Conservation (phyloP, 2,113 vertebrate genomes). For the Paracanthobrama guichenoti region DNA sequence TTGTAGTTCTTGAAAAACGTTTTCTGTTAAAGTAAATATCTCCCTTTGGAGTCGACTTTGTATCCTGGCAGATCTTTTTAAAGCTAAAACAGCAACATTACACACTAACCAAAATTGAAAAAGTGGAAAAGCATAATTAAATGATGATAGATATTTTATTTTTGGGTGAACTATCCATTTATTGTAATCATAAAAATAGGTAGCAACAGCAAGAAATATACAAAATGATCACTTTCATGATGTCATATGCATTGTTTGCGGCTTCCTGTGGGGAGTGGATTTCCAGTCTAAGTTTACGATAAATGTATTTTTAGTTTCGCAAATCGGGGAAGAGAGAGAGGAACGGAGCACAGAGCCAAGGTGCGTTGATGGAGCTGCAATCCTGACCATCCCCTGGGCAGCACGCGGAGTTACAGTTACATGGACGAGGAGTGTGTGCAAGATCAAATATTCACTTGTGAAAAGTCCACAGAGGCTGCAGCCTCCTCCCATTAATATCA, state of each 20-base stretch:
- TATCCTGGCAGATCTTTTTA: too few species aligned
- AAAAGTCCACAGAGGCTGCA: slow-evolving; percentile 46
- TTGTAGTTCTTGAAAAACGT: too few species aligned
- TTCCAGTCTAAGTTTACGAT: slow-evolving; percentile 54
- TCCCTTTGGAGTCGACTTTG: too few species aligned
- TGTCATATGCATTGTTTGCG: slow-evolving; percentile 42
- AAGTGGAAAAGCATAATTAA: too few species aligned
- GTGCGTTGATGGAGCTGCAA: slow-evolving; percentile 57
- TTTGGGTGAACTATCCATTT: neutral
- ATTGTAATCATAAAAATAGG: slow-evolving; percentile 16
- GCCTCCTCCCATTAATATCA: slow-evolving; percentile 47
- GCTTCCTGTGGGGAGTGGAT: slow-evolving; percentile 45
- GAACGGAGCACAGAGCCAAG: slow-evolving; percentile 34
- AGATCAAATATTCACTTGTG: slow-evolving; percentile 59
- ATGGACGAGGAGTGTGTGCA: slow-evolving; percentile 45
- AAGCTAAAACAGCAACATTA: too few species aligned
- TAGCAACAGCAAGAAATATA: neutral
- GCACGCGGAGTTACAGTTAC: slow-evolving; percentile 56
- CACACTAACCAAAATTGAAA: too few species aligned
- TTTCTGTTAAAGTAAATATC: too few species aligned
- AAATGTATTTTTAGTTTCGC: slow-evolving; percentile 51
- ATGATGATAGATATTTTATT: neutral
- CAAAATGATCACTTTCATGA: slow-evolving; percentile 27
- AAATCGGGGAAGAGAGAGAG: slow-evolving; percentile 23
- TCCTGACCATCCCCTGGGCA: slow-evolving; percentile 54